Evolutionary conservation across 2,113 vertebrate species (phyloP), one percentile per base, ranked within the genome.

Genomic region (Otis tarda): DNA sequence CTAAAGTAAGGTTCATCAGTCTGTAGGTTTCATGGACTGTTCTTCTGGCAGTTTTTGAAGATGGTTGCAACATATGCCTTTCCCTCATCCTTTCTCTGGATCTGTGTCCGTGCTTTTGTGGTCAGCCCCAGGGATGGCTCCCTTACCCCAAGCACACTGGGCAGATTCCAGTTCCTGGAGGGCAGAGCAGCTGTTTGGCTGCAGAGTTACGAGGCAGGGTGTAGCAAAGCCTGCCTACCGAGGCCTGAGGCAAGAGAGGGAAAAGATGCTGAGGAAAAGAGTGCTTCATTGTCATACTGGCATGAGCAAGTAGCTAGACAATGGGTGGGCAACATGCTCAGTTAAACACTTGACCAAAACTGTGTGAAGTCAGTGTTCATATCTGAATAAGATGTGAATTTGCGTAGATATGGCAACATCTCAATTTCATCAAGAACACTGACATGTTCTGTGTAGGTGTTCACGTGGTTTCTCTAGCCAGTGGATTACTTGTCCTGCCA

Each of bases 151-250:
- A 18, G 53, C 21, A 18, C 16, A 1, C 9, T 10, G 41, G 8
- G 18, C 27, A 37, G 15, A 43, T 76, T 71, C 61, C 45, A 47
- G 33, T 16, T 73, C 27, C 20, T 4, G 28, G 14, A 9, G 50
- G 14, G 52, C 52, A 65, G 41, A 33, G 14, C 39, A 35, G 43
- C 14, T 12, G 11, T 74, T 83, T 6, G 14, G 47, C 52, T 49
- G 17, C 1, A 0, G 45, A 35, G 27, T 3, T 5, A 1, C 27
- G 37, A 59, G 12, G 37, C 37, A 39, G 33, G 1, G 0, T 2
- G 1, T 30, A 31, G 17, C 41, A 71, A 80, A 37, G 25, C 5
- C 20, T 81, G 17, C 18, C 3, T 53, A 2, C 68, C 47, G 14
- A n/a, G 47, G n/a, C 15, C 37, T 5, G 31, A 23, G 50, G 21